phyloP scores from a whole-genome alignment of 2,113 vertebrate species.

The Ophthalmolycus amberensis region DNA sequence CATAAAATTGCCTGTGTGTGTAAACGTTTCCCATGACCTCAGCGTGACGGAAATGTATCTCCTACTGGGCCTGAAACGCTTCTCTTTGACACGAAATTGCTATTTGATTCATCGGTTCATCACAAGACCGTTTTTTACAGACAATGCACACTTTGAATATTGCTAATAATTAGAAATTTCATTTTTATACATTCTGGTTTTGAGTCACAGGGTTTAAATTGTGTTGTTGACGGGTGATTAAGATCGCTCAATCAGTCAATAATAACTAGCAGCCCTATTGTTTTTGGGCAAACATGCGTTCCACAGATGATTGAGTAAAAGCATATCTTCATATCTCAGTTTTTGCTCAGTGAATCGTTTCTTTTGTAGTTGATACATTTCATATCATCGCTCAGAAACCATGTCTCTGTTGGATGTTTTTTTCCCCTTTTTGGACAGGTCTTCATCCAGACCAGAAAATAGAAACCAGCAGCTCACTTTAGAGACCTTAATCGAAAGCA shows the following conservation, averaged over 20 bases:
- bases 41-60: constrained; percentile 3
- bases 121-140: neutral
- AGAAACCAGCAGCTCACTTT: constrained; percentile 51
- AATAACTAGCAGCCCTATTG: neutral
- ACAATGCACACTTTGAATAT: neutral
- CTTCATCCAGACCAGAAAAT: constrained; percentile 52
- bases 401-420: constrained; percentile 35
- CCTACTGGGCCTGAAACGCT: neutral
- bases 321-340: neutral
- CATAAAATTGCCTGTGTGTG: constrained; percentile 17
- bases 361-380: constrained; percentile 45
- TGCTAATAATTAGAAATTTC: neutral
- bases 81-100: neutral
- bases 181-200: neutral
- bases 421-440: constrained; percentile 32
- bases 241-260: neutral
- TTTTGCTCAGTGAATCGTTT: constrained; percentile 20
- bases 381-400: constrained; percentile 42
- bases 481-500: constrained; percentile 45
- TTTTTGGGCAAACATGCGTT: neutral
- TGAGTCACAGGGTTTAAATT: neutral
- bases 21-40: constrained; percentile 41
- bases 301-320: constrained; percentile 7
- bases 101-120: neutral
- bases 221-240: neutral